These are phyloP conservation scores for Clusia tigrina DNA, from an alignment of 2,888 invertebrate species.

Conservation along the genomic window DNA sequence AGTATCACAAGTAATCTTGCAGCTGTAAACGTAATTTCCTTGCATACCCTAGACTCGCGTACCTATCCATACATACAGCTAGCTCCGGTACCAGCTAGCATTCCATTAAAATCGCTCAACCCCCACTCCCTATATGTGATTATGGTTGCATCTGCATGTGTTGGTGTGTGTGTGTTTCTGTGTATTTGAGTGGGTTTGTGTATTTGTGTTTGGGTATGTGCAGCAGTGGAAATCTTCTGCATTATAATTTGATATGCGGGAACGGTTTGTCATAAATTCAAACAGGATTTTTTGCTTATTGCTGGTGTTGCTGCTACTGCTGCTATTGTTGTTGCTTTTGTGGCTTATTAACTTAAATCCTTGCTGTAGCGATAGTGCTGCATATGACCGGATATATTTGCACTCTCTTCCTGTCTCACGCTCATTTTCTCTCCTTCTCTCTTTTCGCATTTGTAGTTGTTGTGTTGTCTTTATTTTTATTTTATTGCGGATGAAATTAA, in stretches of 20 bases:
- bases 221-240: background rate
- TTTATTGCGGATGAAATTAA: slow-evolving; percentile 42
- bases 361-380: background rate
- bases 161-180: background rate
- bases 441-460: background rate
- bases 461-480: background rate
- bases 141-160: too few relatives aligned
- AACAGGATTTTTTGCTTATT: background rate
- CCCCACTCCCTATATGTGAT: too few relatives aligned
- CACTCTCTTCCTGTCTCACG: too few relatives aligned
- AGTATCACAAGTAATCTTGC: too few relatives aligned
- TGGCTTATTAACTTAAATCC: slow-evolving; percentile 6
- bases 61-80: too few relatives aligned
- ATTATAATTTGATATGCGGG: slow-evolving; percentile 1
- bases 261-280: background rate
- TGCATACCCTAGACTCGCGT: too few relatives aligned
- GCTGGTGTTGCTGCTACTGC: background rate
- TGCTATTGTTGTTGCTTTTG: background rate
- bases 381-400: background rate
- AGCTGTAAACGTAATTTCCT: too few relatives aligned
- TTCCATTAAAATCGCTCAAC: too few relatives aligned
- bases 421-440: too few relatives aligned
- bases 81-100: too few relatives aligned
- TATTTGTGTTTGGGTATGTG: background rate
- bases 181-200: background rate